Evolutionary conservation across 2,888 invertebrate genomes (phyloP).

Genomic region (Acheta domesticus): DNA sequence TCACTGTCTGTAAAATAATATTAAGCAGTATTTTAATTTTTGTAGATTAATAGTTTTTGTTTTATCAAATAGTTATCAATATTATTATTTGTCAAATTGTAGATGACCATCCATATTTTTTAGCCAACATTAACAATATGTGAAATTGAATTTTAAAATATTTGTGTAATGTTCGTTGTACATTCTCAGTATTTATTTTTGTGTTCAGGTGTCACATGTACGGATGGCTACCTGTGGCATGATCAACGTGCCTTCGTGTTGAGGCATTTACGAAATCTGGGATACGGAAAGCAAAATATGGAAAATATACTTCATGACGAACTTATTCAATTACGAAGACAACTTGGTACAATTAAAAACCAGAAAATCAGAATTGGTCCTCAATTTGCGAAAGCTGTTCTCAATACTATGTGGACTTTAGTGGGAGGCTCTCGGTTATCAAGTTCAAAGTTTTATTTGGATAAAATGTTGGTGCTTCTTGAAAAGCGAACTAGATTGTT

Average conservation of each 20-base stretch:
- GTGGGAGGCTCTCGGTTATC: conserved; percentile 52
- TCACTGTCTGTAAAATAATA: too few relatives aligned
- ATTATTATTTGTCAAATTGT: too few relatives aligned
- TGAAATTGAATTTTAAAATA: too few relatives aligned
- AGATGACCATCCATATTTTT: too few relatives aligned
- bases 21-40: too few relatives aligned
- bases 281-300: conserved; percentile 56
- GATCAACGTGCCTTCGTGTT: conserved; percentile 56
- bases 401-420: conserved; percentile 65
- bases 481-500: conserved; percentile 54
- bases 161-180: too few relatives aligned
- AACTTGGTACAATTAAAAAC: not conserved
- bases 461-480: conserved; percentile 51
- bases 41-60: too few relatives aligned
- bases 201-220: conserved; percentile 56
- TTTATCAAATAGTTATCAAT: too few relatives aligned
- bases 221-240: conserved; percentile 57
- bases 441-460: conserved; percentile 48
- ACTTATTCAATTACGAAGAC: conserved; percentile 43
- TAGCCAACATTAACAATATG: too few relatives aligned
- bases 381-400: conserved; percentile 54
- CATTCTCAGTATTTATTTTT: not conserved
- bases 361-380: conserved; percentile 19
- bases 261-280: conserved; percentile 54
- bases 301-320: conserved; percentile 56